phyloP scores from a whole-genome alignment of 1,140 invertebrate species.

The Ceratoteleas bidentatus region DNA sequence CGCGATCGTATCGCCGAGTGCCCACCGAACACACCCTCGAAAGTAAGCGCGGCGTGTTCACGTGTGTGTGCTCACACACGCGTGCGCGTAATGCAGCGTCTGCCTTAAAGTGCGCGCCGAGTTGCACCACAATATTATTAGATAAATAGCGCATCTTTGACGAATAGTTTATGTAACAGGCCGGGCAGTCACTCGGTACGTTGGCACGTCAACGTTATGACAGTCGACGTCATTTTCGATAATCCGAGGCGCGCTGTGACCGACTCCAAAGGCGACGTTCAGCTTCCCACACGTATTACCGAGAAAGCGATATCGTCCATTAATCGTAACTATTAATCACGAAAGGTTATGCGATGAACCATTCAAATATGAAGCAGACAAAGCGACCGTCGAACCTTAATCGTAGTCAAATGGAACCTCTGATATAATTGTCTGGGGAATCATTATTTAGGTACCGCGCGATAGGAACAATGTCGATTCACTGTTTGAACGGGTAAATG shows the following conservation, averaged over 20 bases:
- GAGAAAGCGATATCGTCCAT: conserved; percentile 41
- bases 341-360: conserved; percentile 35
- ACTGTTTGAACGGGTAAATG: not conserved
- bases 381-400: conserved; percentile 4
- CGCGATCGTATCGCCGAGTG: conserved; percentile 58
- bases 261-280: conserved; percentile 12
- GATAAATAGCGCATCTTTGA: conserved; percentile 74
- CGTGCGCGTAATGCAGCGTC: conserved; percentile 46
- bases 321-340: conserved; percentile 49
- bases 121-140: conserved; percentile 76
- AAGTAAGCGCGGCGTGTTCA: conserved; percentile 32
- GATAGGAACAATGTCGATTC: conserved; percentile 14
- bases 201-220: conserved; percentile 48
- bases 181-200: conserved; percentile 68
- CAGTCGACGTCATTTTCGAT: conserved; percentile 32
- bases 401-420: conserved; percentile 2
- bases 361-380: conserved; percentile 29
- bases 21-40: conserved; percentile 60
- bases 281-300: conserved; percentile 32
- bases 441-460: conserved; percentile 16
- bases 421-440: conserved; percentile 15
- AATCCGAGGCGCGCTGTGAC: not conserved
- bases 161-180: conserved; percentile 72
- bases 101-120: conserved; percentile 62
- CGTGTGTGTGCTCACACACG: conserved; percentile 8